Evolutionary conservation across 2,888 invertebrate genomes (phyloP).

Genomic region (Dryobota labecula): DNA sequence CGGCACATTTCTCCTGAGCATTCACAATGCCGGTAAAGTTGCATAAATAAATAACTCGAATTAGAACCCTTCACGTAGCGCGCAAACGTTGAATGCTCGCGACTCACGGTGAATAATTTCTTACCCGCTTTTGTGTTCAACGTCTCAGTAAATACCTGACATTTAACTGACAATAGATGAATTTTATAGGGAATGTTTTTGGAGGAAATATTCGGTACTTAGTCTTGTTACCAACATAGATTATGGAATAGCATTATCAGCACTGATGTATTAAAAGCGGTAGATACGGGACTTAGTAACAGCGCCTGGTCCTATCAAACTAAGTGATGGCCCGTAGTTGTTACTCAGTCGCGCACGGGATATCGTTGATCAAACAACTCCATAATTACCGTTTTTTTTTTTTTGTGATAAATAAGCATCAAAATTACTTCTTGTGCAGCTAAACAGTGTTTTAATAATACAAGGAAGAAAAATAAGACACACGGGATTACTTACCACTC

Average conservation of each 20-base stretch:
- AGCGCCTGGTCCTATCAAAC: no score
- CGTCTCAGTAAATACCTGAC: slow-evolving; percentile 69
- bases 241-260: slow-evolving; percentile 19
- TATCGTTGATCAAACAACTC: no score
- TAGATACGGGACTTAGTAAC: no score
- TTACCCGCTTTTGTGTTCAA: slow-evolving; percentile 70
- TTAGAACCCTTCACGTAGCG: slow-evolving; percentile 80
- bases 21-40: slow-evolving; percentile 76
- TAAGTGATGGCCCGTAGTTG: no score
- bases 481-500: no score
- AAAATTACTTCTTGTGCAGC: no score
- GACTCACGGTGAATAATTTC: slow-evolving; percentile 76
- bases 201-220: slow-evolving; percentile 37
- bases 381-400: no score
- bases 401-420: no score
- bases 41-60: slow-evolving; percentile 85
- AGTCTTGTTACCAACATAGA: slow-evolving; percentile 15
- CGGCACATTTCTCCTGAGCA: slow-evolving; percentile 73
- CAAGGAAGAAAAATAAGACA: no score
- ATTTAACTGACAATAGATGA: slow-evolving; percentile 70
- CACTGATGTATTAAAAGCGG: no score
- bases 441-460: no score
- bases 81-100: slow-evolving; percentile 72
- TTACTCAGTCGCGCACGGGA: no score
- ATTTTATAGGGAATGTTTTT: slow-evolving; percentile 61